These are phyloP conservation scores for Pipistrellus pipistrellus DNA, from an alignment of 2,797 vertebrate genomes.

Conservation along the genomic window DNA sequence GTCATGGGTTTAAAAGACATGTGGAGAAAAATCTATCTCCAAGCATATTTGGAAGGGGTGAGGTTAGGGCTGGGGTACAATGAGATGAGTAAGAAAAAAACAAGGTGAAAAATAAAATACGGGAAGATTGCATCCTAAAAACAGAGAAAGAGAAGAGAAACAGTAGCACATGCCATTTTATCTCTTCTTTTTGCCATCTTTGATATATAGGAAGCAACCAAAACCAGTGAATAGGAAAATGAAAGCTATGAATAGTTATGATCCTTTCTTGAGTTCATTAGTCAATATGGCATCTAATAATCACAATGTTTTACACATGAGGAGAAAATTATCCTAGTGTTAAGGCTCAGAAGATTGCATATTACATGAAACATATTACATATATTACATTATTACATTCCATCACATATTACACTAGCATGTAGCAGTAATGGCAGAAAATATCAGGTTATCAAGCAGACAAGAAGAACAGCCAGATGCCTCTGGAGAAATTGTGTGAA, in stretches of 20 bases:
- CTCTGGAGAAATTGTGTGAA: background rate
- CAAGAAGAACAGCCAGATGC: background rate
- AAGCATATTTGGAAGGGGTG: background rate
- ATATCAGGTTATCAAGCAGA: background rate
- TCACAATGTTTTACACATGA: background rate
- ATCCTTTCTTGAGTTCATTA: background rate
- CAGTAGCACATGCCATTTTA: fast-evolving
- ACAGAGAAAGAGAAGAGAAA: background rate
- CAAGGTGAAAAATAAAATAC: background rate
- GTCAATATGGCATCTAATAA: background rate
- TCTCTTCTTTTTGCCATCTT: background rate
- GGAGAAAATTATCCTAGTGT: background rate
- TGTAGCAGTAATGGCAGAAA: background rate
- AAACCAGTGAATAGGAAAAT: background rate
- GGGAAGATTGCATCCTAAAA: background rate
- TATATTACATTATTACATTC: background rate
- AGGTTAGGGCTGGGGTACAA: background rate
- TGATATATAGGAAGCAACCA: background rate
- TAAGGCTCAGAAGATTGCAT: background rate
- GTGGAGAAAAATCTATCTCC: background rate
- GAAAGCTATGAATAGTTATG: background rate
- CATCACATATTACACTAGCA: background rate
- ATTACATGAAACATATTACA: background rate
- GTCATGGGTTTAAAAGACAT: background rate
- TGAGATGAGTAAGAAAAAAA: background rate